Percentiles rank a stretch among this genome's conserved stretches.
phyloP scores from a whole-genome alignment of 2,113 vertebrate genomes.

The Hyla sarda region DNA sequence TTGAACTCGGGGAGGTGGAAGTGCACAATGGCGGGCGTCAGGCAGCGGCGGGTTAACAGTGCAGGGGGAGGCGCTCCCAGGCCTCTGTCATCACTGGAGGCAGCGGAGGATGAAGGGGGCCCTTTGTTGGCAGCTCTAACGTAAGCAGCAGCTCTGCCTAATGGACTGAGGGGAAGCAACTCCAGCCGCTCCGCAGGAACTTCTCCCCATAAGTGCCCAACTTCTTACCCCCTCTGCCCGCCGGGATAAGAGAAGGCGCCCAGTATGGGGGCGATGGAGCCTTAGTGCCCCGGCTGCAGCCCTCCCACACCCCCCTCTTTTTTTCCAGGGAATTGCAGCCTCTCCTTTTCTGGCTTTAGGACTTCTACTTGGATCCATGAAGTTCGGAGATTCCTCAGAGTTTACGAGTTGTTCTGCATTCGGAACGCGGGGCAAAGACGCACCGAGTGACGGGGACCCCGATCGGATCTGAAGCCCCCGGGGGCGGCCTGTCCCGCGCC shows the following conservation, averaged over 20 bases:
- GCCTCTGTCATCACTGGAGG: slow-evolving; percentile 84
- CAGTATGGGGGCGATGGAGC: slow-evolving; percentile 27
- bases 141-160: slow-evolving; percentile 73
- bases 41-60: slow-evolving; percentile 67
- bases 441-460: not conserved
- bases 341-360: slow-evolving; percentile 26
- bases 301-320: not conserved
- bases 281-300: not conserved
- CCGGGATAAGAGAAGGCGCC: slow-evolving; percentile 41
- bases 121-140: slow-evolving; percentile 90
- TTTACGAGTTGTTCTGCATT: slow-evolving; percentile 59
- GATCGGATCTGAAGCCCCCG: too few species aligned
- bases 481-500: slow-evolving; percentile 14
- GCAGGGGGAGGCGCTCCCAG: slow-evolving; percentile 79
- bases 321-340: not conserved
- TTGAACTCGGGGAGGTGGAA: too few species aligned
- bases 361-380: slow-evolving; percentile 6
- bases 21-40: not conserved
- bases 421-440: not conserved
- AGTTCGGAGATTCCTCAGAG: slow-evolving; percentile 43
- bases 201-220: slow-evolving; percentile 23
- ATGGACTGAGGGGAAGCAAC: slow-evolving; percentile 60
- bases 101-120: slow-evolving; percentile 84
- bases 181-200: slow-evolving; percentile 7
- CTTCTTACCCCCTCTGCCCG: not conserved